Percentiles rank a stretch among this genome's conserved stretches.
Conservation (phyloP, 2,888 invertebrate genomes). For the Caenorhabditis sp. region DNA sequence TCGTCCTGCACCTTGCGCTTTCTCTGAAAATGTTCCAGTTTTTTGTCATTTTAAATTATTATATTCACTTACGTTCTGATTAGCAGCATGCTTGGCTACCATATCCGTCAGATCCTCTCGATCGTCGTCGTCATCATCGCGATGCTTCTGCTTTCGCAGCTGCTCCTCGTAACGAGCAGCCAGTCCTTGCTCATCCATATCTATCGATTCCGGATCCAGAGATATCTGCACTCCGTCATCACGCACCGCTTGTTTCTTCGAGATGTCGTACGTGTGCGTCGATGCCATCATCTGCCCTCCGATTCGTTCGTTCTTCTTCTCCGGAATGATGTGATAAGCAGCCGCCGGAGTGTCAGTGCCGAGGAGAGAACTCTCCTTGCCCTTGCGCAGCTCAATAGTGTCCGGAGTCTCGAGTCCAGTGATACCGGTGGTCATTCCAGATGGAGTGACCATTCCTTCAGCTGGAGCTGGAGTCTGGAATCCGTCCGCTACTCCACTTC, state of each 20-base stretch:
- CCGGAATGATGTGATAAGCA: slow-evolving; percentile 94
- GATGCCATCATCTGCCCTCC: slow-evolving; percentile 88
- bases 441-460: slow-evolving; percentile 62
- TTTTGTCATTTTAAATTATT: slow-evolving; percentile 1
- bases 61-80: slow-evolving; percentile 86
- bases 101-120: slow-evolving; percentile 97
- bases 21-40: slow-evolving; percentile 67
- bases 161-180: slow-evolving; percentile 95
- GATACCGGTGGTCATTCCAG: slow-evolving; percentile 77
- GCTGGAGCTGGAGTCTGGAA: slow-evolving; percentile 65
- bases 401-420: slow-evolving; percentile 93
- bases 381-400: slow-evolving; percentile 96
- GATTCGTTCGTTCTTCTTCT: slow-evolving; percentile 91
- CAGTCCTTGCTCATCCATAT: slow-evolving; percentile 84
- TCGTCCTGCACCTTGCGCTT: slow-evolving; percentile 78
- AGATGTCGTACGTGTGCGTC: slow-evolving; percentile 96
- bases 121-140: slow-evolving; percentile 64
- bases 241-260: slow-evolving; percentile 78
- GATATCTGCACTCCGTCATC: slow-evolving; percentile 88
- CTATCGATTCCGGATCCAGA: slow-evolving; percentile 88
- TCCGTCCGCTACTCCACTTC: slow-evolving; percentile 46
- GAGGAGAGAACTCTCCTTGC: slow-evolving; percentile 84
- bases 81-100: slow-evolving; percentile 97
- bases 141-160: slow-evolving; percentile 88
- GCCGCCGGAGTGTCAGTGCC: slow-evolving; percentile 81